These are phyloP conservation scores for Drosophila acutilabella DNA, from an alignment of 2,888 invertebrate genomes.

Conservation along the genomic window DNA sequence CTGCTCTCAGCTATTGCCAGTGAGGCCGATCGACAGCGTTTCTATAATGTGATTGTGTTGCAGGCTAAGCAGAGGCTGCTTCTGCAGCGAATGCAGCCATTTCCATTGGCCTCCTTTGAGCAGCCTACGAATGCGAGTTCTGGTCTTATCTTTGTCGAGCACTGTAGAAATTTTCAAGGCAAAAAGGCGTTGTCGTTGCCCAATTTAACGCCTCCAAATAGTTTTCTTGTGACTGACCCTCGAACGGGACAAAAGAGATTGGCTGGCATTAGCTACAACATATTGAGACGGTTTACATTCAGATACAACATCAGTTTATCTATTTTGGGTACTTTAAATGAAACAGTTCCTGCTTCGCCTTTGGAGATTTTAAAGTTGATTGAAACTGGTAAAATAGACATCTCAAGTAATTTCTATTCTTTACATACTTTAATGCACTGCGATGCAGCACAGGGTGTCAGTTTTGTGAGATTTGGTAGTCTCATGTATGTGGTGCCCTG, in stretches of 20 bases:
- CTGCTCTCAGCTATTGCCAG: not conserved
- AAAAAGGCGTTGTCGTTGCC: slow-evolving; percentile 19
- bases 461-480: too few relatives aligned
- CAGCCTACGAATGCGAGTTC: rapidly evolving
- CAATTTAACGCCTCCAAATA: slow-evolving; percentile 19
- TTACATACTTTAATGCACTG: too few relatives aligned
- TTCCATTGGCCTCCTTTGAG: slow-evolving; percentile 40
- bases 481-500: too few relatives aligned
- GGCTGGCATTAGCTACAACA: slow-evolving; percentile 18
- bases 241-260: slow-evolving; percentile 22
- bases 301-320: slow-evolving; percentile 39
- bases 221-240: slow-evolving; percentile 17
- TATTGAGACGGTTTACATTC: slow-evolving; percentile 26
- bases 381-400: too few relatives aligned
- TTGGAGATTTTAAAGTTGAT: too few relatives aligned
- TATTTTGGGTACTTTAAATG: rapidly evolving
- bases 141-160: slow-evolving; percentile 16
- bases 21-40: slow-evolving; percentile 19
- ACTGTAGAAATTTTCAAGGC: slow-evolving; percentile 46
- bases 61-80: not conserved
- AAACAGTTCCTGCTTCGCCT: rapidly evolving
- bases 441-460: too few relatives aligned
- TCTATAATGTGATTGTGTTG: slow-evolving; percentile 39
- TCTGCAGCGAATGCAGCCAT: slow-evolving; percentile 41
- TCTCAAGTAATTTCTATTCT: too few relatives aligned